Evolutionary conservation across 1,140 invertebrate genomes (phyloP).

Genomic region (Philotrypesis tridentata): DNA sequence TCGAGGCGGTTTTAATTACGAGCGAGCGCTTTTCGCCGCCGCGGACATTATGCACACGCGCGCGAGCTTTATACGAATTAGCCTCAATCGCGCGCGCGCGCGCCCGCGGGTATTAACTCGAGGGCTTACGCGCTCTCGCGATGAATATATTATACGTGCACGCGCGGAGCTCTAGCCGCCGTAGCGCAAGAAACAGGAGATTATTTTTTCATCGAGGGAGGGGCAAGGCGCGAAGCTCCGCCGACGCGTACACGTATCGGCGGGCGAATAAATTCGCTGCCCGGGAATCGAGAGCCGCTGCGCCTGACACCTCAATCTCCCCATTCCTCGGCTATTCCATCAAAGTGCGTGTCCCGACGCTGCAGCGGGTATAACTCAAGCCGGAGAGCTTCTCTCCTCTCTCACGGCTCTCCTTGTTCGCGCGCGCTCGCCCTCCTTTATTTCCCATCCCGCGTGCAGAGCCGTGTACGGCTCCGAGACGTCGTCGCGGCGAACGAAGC

Average conservation of each 20-base stretch:
- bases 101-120: too few relatives aligned
- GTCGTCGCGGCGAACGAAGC: not conserved
- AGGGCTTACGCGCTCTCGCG: too few relatives aligned
- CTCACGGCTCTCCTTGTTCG: too few relatives aligned
- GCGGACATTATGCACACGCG: not conserved
- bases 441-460: not conserved
- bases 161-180: too few relatives aligned
- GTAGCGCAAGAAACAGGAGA: too few relatives aligned
- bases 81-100: too few relatives aligned
- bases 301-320: not conserved
- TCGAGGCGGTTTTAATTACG: not conserved
- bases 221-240: too few relatives aligned
- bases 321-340: not conserved
- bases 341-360: not conserved
- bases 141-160: too few relatives aligned
- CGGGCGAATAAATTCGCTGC: not conserved
- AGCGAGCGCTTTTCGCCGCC: not conserved
- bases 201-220: too few relatives aligned
- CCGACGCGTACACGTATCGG: too few relatives aligned
- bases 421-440: not conserved
- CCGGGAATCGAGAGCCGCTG: not conserved
- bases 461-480: not conserved
- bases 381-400: not conserved
- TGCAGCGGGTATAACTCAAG: not conserved
- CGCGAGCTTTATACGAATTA: not conserved